Conservation (phyloP, 2,113 vertebrate species). For the Ia io region DNA sequence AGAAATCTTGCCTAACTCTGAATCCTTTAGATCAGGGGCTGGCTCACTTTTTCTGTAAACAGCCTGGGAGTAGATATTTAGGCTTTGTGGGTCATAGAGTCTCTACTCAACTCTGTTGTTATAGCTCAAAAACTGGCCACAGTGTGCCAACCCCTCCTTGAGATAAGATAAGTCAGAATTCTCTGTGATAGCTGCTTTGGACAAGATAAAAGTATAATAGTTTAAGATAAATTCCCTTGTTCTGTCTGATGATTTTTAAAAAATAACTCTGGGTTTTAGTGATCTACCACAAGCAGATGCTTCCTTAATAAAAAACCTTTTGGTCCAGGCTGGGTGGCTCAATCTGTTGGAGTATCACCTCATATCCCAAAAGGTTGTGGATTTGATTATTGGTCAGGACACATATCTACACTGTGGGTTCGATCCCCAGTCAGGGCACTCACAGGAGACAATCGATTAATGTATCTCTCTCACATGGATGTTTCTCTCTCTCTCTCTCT, state of each 20-base stretch:
- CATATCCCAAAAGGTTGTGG: not conserved
- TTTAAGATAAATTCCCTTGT: not conserved
- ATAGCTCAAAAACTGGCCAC: not conserved
- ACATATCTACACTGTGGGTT: not conserved
- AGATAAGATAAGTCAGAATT: not conserved
- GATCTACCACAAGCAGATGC: not conserved
- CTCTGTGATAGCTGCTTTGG: not conserved
- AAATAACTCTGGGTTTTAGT: not conserved
- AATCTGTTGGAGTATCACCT: not conserved
- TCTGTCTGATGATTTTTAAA: not conserved
- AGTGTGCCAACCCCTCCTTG: not conserved
- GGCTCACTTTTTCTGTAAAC: not conserved
- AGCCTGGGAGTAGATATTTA: not conserved
- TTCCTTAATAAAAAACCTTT: not conserved
- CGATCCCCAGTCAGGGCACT: not conserved
- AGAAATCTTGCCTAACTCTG: not conserved
- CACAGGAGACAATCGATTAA: not conserved
- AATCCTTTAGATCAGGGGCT: not conserved
- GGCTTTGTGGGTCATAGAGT: not conserved
- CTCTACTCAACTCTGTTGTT: not conserved
- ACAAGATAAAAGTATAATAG: not conserved
- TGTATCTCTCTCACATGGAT: not conserved
- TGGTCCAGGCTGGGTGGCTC: not conserved
- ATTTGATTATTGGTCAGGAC: not conserved
- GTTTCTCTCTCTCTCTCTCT: not conserved